Evolutionary conservation across 1,140 invertebrate species (phyloP), one percentile per base, ranked within the genome.

Genomic region (Phortica variegata): DNA sequence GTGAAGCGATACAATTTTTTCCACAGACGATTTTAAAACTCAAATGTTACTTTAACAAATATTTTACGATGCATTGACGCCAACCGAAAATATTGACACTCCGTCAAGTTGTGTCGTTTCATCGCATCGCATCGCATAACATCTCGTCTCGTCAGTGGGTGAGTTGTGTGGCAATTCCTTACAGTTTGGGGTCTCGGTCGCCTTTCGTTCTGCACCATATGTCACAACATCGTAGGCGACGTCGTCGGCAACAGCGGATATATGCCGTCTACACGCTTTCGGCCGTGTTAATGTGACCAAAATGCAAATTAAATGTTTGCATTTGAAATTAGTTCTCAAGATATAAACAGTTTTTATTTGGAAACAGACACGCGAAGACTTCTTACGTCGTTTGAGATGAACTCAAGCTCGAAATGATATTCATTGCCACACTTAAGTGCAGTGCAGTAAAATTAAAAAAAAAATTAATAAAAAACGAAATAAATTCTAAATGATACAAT

Each of bases 391-490:
- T 56, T 66, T 49, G 12, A 43, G 39, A 23, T 51, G 45, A 52
- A 66, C 18, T 68, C 56, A 56, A 68, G 56, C 62, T 44, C 49
- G 63, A 66, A 66, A 68, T 66, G n/a, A n/a, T n/a, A n/a, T n/a
- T n/a, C n/a, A n/a, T n/a, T n/a, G n/a, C n/a, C n/a, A n/a, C n/a
- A n/a, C n/a, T n/a, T n/a, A n/a, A n/a, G n/a, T n/a, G n/a, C n/a
- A n/a, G n/a, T n/a, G n/a, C n/a, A n/a, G n/a, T n/a, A n/a, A n/a
- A n/a, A n/a, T n/a, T n/a, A n/a, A n/a, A n/a, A n/a, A n/a, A n/a
- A n/a, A n/a, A n/a, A n/a, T n/a, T n/a, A n/a, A n/a, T n/a, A n/a
- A n/a, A n/a, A n/a, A n/a, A n/a, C n/a, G n/a, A n/a, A n/a, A n/a
- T n/a, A n/a, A n/a, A n/a, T n/a, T n/a, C n/a, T n/a, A n/a, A n/a